These are phyloP conservation scores for Cotesia glomerata DNA, from an alignment of 1,140 invertebrate genomes.

Conservation along the genomic window DNA sequence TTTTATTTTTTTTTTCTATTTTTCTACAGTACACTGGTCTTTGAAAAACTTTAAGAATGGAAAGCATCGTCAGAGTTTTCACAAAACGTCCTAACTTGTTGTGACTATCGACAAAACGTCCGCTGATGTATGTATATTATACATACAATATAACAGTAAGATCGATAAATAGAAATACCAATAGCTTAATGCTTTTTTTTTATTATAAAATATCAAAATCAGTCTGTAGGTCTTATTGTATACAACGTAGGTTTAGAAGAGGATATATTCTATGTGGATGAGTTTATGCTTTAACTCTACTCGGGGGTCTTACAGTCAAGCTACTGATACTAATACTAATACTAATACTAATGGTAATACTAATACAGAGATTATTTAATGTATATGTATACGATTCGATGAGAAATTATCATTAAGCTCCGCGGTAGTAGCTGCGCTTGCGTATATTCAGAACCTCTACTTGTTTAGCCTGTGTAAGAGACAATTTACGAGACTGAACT, in stretches of 20 bases:
- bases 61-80: conserved; percentile 11
- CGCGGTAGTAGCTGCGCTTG: conserved; percentile 24
- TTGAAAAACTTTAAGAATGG: conserved; percentile 26
- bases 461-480: conserved; percentile 39
- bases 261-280: background rate
- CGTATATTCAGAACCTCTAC: conserved; percentile 20
- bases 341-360: background rate
- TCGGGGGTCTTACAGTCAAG: too few species aligned
- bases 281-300: background rate
- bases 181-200: too few species aligned
- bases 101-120: conserved; percentile 8
- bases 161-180: too few species aligned
- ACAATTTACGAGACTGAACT: conserved; percentile 46
- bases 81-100: conserved; percentile 13
- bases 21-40: background rate
- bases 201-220: too few species aligned
- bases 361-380: background rate
- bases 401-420: conserved; percentile 53
- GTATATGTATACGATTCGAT: conserved; percentile 5
- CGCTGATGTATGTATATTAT: background rate
- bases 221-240: background rate
- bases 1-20: too few species aligned
- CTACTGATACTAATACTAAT: too few species aligned
- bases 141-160: background rate
- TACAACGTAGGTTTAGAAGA: background rate